Base-by-base conservation (phyloP, 2,888 invertebrate genomes). In the Melanostoma scalare region DNA sequence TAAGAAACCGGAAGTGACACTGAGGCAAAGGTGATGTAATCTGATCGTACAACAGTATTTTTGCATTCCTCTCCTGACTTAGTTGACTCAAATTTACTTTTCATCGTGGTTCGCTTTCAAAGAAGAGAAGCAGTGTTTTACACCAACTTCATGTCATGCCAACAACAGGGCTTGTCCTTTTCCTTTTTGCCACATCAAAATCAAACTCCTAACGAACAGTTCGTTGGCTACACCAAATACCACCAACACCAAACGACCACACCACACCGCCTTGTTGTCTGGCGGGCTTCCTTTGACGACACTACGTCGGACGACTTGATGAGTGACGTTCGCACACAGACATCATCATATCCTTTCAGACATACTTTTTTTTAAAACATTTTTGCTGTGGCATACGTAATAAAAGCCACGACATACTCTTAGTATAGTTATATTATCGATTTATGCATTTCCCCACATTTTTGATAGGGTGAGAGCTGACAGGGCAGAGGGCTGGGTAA, bases 281-380 rank as follows among this genome's bases (percentile, higher is more conserved):
- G 52, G 61, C 56, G 63, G 55, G 46, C 55, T 63, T 38, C 52
- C 60, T 44, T 77, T 55, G 67, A 48, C 52, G 69, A 35, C 42
- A 8, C 9, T 9, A 30, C 52, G 42, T 52, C 58, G n/a, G 20
- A 40, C 40, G 10, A 56, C 31, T n/a, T 50, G 56, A 42, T 77
- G 60, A 77, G 61, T 82, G 81, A 82, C 81, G 77, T 82, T 67
- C 56, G 44, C 63, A 73, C 56, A 82, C 42, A 75, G 61, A 74
- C 46, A 69, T 50, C 8, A 48, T 33, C 71, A 50, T 52, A 44
- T 30, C 52, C 50, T 50, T 56, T 56, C 31, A 79, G 40, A 69
- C 4, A 58, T 55, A 63, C 46, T 38, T 56, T 68, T 69, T 72
- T 60, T 60, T 44, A n/a, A 60, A n/a, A 58, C 53, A 44, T 68